Percentiles rank a stretch among this genome's conserved stretches.
Evolutionary conservation across 2,888 invertebrate genomes (phyloP).

Genomic region (Adelphocoris suturalis): DNA sequence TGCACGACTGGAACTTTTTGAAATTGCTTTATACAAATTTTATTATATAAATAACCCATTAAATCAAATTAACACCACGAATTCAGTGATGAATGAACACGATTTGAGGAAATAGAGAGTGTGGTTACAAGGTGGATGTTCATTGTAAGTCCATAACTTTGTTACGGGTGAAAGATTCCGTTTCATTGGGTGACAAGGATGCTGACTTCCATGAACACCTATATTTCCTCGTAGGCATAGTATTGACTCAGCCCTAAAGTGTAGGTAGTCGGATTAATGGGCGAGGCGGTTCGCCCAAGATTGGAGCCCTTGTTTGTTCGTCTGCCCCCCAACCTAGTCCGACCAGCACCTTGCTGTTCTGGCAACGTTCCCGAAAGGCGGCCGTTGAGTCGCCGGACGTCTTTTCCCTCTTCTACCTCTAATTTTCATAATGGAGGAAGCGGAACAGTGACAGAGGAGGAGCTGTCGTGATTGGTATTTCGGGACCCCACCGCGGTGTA

Average conservation of each 20-base stretch:
- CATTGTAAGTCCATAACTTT: no score
- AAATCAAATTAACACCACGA: no score
- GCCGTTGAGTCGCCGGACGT: constrained; percentile 41
- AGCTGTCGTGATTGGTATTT: constrained; percentile 33
- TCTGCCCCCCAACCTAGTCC: not conserved
- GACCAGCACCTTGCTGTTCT: constrained; percentile 16
- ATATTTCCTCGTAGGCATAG: not conserved
- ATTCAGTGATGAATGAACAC: no score
- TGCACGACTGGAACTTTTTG: no score
- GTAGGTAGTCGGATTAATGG: constrained; percentile 47
- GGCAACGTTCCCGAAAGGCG: constrained; percentile 55
- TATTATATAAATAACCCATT: no score
- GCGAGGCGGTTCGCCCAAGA: constrained; percentile 37
- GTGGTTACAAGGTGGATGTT: no score
- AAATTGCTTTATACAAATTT: no score
- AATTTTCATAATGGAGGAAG: constrained; percentile 57
- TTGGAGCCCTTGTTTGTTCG: constrained; percentile 57
- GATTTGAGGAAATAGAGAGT: no score
- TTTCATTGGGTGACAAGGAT: not conserved
- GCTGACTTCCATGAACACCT: not conserved
- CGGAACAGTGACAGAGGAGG: constrained; percentile 32
- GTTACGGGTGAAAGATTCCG: not conserved
- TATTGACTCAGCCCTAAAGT: constrained; percentile 17
- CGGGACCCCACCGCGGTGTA: not conserved
- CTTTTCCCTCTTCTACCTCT: constrained; percentile 29